These are phyloP conservation scores for Mustelus asterias DNA, from an alignment of 2,113 vertebrate genomes.

Conservation along the genomic window DNA sequence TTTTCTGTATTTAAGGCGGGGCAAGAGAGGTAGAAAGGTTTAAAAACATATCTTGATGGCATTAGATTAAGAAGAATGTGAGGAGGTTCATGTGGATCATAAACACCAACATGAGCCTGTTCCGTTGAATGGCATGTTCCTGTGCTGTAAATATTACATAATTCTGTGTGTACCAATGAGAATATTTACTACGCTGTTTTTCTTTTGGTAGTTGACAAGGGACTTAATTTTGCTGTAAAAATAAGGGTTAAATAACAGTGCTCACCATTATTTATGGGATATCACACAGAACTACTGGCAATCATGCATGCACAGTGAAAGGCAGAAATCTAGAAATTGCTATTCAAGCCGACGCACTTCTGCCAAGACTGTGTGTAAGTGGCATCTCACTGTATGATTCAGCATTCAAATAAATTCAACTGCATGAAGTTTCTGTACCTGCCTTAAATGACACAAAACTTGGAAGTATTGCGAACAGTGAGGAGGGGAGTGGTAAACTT, in stretches of 20 bases:
- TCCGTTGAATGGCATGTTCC: no score
- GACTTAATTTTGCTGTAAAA: neutral
- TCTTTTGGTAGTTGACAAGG: neutral
- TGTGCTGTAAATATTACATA: neutral
- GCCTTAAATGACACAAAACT: neutral
- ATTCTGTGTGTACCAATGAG: neutral
- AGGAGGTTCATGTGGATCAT: neutral
- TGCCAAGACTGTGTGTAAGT: neutral
- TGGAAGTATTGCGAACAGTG: no score
- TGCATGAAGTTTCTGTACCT: neutral
- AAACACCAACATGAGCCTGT: neutral
- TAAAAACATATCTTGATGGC: neutral
- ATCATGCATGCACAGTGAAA: neutral
- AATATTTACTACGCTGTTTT: neutral
- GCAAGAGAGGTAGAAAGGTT: neutral
- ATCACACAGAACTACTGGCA: neutral
- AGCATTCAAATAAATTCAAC: neutral
- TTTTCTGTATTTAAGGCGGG: neutral
- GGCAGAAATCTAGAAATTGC: neutral
- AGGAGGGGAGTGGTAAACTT: neutral
- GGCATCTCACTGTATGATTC: neutral
- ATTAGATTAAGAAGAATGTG: neutral
- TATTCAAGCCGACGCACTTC: neutral
- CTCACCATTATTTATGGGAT: neutral
- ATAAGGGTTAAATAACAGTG: neutral